phyloP scores from a whole-genome alignment of 2,888 invertebrate species.

The Tenthredo livida region DNA sequence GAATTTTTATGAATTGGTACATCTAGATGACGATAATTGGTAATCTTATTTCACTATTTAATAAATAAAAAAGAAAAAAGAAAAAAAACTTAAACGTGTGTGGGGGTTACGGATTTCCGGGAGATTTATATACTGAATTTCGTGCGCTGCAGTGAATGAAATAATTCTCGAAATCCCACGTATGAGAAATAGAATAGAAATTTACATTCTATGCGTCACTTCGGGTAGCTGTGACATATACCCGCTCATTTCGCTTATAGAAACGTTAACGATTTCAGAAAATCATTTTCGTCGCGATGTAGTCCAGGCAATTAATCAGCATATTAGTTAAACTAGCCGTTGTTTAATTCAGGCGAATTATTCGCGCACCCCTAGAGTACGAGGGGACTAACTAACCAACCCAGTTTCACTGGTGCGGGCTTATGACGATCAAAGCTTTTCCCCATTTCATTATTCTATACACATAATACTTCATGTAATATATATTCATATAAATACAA shows the following conservation, averaged over 20 bases:
- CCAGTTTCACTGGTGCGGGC: slow-evolving; percentile 7
- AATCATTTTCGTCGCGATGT: neutral
- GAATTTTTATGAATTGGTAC: no score
- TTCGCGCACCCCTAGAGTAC: neutral
- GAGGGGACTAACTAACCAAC: neutral
- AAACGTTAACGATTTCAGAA: neutral
- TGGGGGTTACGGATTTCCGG: slow-evolving; percentile 15
- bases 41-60: neutral
- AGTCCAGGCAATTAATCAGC: neutral
- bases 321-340: neutral
- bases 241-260: neutral
- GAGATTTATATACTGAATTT: neutral
- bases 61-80: no score
- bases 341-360: neutral
- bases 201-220: neutral
- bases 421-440: neutral
- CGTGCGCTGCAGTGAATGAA: neutral
- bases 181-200: neutral
- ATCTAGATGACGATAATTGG: no score
- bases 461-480: no score
- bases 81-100: neutral
- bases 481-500: neutral
- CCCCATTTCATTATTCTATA: no score
- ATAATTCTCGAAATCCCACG: neutral
- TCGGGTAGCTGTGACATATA: neutral